A percentile compares a stretch with the other conserved stretches of the same genome.
phyloP scores from a whole-genome alignment of 2,113 vertebrate species.

The Coracopsis vasa region DNA sequence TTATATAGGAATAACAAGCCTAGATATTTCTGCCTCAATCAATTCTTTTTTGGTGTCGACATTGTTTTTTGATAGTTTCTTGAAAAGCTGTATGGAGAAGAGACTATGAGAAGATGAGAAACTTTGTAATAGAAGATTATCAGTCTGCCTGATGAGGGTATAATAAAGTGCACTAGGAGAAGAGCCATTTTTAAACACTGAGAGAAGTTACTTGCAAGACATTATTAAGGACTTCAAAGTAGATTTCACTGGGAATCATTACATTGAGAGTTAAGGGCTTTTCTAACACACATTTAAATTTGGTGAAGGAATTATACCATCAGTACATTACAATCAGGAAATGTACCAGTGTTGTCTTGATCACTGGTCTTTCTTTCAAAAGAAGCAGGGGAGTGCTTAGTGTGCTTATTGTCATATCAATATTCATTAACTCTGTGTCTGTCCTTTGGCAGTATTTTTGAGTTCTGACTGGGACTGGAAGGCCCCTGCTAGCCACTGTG shows the following conservation, averaged over 20 bases:
- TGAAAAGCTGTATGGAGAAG: neutral
- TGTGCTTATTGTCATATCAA: neutral
- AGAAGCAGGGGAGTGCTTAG: neutral
- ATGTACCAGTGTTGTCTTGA: neutral
- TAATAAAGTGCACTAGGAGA: neutral
- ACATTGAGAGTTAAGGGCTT: neutral
- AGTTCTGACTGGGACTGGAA: neutral
- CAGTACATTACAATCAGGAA: neutral
- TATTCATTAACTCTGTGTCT: neutral
- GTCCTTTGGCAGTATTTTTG: neutral
- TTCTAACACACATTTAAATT: neutral
- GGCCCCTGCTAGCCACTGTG: neutral
- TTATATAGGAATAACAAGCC: neutral
- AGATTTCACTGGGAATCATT: neutral
- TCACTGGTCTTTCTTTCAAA: neutral
- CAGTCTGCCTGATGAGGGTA: neutral
- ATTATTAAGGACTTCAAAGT: neutral
- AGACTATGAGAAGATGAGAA: neutral
- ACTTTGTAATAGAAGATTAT: neutral
- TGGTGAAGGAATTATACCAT: neutral
- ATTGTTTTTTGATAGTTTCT: neutral
- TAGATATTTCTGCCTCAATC: neutral
- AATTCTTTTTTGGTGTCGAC: neutral
- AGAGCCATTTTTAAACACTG: neutral
- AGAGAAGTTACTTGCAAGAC: neutral